Percentiles rank a stretch among this genome's conserved stretches.
These are phyloP conservation scores for Siderastrea siderea DNA, from an alignment of 92 coral and sea anemone species.

Conservation along the genomic window DNA sequence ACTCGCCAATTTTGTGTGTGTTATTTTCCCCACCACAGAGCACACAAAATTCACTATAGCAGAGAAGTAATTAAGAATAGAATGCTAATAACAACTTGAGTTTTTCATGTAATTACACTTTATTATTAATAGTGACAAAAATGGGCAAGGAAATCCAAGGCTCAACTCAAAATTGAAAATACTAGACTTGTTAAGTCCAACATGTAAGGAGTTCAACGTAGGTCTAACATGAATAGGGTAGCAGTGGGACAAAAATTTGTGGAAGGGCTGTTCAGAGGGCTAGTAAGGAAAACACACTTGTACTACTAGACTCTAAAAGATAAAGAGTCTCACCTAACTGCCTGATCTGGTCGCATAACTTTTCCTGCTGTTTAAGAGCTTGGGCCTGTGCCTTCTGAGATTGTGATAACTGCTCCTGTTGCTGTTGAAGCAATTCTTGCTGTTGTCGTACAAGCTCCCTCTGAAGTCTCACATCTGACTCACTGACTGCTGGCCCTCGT, in stretches of 20 bases:
- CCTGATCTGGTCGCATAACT: slow-evolving; percentile 80
- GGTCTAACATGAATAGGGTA: not conserved
- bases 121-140: too few relatives aligned
- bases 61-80: too few relatives aligned
- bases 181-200: not conserved
- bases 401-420: slow-evolving; percentile 73
- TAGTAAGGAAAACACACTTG: too few relatives aligned
- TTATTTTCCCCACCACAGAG: too few relatives aligned
- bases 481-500: slow-evolving; percentile 32
- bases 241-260: too few relatives aligned
- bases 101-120: too few relatives aligned
- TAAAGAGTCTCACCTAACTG: slow-evolving; percentile 61
- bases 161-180: not conserved
- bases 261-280: too few relatives aligned
- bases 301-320: not conserved
- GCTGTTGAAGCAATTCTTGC: slow-evolving; percentile 76
- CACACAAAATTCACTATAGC: too few relatives aligned
- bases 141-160: not conserved
- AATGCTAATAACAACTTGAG: too few relatives aligned
- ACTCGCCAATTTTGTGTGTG: too few relatives aligned
- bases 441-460: slow-evolving; percentile 86
- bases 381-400: slow-evolving; percentile 81
- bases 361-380: slow-evolving; percentile 81
- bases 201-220: not conserved
- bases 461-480: slow-evolving; percentile 68